Conservation (phyloP, 1,140 invertebrate genomes). For the Drosophila takahashii region DNA sequence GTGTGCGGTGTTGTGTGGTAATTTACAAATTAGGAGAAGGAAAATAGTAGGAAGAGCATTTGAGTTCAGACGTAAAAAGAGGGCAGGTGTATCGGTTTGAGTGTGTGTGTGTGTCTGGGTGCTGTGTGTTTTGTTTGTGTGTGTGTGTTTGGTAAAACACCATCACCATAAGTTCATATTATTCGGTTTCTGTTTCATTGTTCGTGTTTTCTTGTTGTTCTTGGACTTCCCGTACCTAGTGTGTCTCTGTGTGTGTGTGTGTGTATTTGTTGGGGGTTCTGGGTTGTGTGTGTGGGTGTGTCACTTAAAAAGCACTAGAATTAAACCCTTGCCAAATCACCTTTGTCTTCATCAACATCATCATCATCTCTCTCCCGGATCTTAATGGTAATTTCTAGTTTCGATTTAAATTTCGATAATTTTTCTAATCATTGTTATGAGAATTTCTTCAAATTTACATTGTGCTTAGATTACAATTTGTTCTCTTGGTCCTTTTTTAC, state of each 20-base stretch:
- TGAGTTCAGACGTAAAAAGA: conserved; percentile 38
- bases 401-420: conserved; percentile 43
- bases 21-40: conserved; percentile 55
- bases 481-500: conserved; percentile 4
- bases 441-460: conserved; percentile 48
- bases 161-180: conserved; percentile 64
- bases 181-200: conserved; percentile 20
- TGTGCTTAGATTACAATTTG: conserved; percentile 43
- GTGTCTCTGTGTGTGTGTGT: conserved; percentile 19
- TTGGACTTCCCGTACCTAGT: conserved; percentile 13
- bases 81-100: conserved; percentile 17
- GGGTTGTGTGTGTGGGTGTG: conserved; percentile 45
- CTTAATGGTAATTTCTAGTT: conserved; percentile 25
- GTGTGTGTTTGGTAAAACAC: conserved; percentile 67
- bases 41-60: conserved; percentile 38
- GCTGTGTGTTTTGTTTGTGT: conserved; percentile 31
- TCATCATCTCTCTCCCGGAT: conserved; percentile 34
- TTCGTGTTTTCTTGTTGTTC: conserved; percentile 12
- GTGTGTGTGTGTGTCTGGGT: conserved; percentile 27
- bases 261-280: conserved; percentile 10
- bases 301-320: conserved; percentile 72
- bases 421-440: conserved; percentile 9
- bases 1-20: conserved; percentile 59
- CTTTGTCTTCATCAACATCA: conserved; percentile 10
- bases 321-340: conserved; percentile 63